Evolutionary conservation across 2,888 invertebrate species (phyloP), one percentile per base, ranked within the genome.

Genomic region (Allolobophora icterica): DNA sequence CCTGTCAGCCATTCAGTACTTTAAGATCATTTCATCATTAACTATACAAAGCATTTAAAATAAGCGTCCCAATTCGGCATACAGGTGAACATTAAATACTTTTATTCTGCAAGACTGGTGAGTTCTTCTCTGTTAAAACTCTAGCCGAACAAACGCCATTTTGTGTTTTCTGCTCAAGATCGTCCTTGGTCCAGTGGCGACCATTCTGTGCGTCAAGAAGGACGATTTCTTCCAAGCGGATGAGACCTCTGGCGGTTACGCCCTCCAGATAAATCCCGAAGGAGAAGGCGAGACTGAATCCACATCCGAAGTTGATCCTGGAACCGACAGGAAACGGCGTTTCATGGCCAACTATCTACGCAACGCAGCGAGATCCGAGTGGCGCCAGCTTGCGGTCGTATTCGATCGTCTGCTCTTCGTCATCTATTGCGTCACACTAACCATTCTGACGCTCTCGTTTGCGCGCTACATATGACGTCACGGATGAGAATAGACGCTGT

Each of bases 371-470:
- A 87, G 8, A 35, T 87, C 87, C 40, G 90, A 90, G 90, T 90
- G 90, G 90, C 83, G 90, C 38, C 87, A 84, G 4, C 90, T 90
- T 21, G 90, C 40, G 38, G 15, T 84, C 40, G 90, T 90, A 19
- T 40, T 90, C 42, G 90, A 90, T 42, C 90, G 90, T 17, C 40
- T 90, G n/a, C 17, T 90, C 33, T 84, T 90, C 42, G 19, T 90
- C 34, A 35, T 90, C 84, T 90, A 87, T 87, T 87, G 87, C 87
- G 87, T 38, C 35, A 38, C 17, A 34, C 34, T 87, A 24, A 5
- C 87, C 11, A 35, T 87, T 35, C 35, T 87, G 34, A 87, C 87
- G 87, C 87, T 87, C 35, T 87, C 34, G 13, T 87, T 87, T 87
- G 87, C 87, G 19, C 87, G 87, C 19, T 87, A 87, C 38, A 35